These are phyloP conservation scores for Chloroclystis v-ata DNA, from an alignment of 2,888 invertebrate genomes.

Conservation along the genomic window DNA sequence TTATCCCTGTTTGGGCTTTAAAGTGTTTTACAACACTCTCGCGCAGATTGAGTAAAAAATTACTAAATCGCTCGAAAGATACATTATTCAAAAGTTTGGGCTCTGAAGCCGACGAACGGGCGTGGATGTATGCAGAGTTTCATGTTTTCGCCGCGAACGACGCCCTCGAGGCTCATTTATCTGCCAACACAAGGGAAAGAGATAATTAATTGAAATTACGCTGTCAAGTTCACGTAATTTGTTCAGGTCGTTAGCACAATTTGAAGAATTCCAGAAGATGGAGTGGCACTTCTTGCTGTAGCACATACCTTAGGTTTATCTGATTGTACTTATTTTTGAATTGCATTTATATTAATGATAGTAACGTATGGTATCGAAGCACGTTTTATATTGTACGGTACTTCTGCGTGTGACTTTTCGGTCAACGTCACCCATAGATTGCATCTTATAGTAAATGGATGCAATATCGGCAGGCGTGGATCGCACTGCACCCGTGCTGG, in stretches of 20 bases:
- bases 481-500: constrained; percentile 39
- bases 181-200: constrained; percentile 54
- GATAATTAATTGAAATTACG: constrained; percentile 69
- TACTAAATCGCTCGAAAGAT: constrained; percentile 54
- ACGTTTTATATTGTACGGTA: background rate
- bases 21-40: constrained; percentile 31
- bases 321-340: background rate
- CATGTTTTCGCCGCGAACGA: constrained; percentile 55
- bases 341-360: background rate
- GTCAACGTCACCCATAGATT: constrained; percentile 22
- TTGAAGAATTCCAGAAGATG: constrained; percentile 17
- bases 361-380: background rate
- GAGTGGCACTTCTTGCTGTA: background rate
- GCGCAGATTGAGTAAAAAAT: constrained; percentile 49
- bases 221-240: constrained; percentile 49
- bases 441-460: constrained; percentile 53
- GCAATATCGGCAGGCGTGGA: constrained; percentile 51
- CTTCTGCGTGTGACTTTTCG: background rate
- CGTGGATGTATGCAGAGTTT: constrained; percentile 57
- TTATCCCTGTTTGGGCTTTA: constrained; percentile 29
- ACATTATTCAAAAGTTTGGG: constrained; percentile 61
- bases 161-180: constrained; percentile 61
- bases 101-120: constrained; percentile 44
- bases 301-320: background rate
- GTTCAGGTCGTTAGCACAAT: constrained; percentile 35